A percentile compares a stretch with the other conserved stretches of the same genome.
Conservation (phyloP, 2,797 vertebrate species). For the Psittacula echo region DNA sequence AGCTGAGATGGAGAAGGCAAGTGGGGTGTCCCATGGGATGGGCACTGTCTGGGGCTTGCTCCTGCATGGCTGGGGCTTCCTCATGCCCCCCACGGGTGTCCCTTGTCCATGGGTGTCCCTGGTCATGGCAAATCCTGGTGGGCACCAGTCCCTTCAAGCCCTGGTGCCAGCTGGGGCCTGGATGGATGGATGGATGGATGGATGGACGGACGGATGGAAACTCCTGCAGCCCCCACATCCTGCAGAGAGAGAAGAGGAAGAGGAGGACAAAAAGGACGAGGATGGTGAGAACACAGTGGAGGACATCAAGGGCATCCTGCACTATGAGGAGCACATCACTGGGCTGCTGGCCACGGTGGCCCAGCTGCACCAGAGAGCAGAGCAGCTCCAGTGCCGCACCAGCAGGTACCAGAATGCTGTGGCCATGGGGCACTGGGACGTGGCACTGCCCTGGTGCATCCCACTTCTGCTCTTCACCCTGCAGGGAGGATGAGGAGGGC, state of each 20-base stretch:
- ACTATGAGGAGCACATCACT: slow-evolving; percentile 77
- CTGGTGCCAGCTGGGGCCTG: fast-evolving
- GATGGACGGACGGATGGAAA: too few species aligned
- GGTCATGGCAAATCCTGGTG: fast-evolving
- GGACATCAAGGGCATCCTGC: slow-evolving; percentile 58
- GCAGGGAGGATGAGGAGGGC: slow-evolving; percentile 23
- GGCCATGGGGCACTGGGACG: fast-evolving
- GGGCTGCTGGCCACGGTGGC: slow-evolving; percentile 73
- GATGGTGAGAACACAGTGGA: neutral
- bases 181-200: too few species aligned
- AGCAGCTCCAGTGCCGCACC: slow-evolving; percentile 65
- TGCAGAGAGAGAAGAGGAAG: slow-evolving; percentile 47
- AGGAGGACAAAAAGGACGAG: slow-evolving; percentile 45
- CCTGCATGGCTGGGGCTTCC: fast-evolving
- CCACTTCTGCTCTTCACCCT: neutral
- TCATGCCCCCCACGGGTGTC: neutral
- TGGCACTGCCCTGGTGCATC: fast-evolving
- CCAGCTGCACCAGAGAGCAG: slow-evolving; percentile 78
- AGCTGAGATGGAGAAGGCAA: neutral
- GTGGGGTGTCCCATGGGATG: neutral
- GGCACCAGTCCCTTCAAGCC: fast-evolving
- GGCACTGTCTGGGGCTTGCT: neutral
- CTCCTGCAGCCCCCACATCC: neutral
- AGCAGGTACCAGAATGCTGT: slow-evolving; percentile 57
- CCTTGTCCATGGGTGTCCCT: too few species aligned